Evolutionary conservation across 2,113 vertebrate species (phyloP).

Genomic region (Nyctereutes procyonoides): DNA sequence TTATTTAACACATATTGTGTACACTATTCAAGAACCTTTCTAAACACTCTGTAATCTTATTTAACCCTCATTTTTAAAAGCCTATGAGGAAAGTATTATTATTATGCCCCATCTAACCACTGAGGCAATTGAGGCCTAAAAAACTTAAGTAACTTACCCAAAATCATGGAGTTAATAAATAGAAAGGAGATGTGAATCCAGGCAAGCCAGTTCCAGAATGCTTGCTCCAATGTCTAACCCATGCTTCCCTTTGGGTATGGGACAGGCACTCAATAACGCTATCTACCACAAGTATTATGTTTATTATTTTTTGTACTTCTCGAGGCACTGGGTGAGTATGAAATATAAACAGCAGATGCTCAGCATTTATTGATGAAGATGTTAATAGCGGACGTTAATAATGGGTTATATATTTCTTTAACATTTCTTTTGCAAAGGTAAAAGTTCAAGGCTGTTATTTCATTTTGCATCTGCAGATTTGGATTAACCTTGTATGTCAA

Average conservation of each 20-base stretch:
- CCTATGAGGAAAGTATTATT: neutral
- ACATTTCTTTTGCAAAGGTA: conserved; percentile 23
- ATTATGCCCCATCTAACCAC: neutral
- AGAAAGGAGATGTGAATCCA: neutral
- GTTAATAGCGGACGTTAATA: neutral
- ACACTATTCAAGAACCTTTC: neutral
- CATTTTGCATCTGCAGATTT: neutral
- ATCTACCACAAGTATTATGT: neutral
- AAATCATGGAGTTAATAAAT: neutral
- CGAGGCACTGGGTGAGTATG: neutral
- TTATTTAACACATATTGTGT: neutral
- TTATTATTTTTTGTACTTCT: neutral
- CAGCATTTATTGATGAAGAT: neutral
- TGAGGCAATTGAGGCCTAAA: neutral
- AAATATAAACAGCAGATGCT: neutral
- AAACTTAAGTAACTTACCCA: neutral
- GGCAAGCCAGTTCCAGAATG: neutral
- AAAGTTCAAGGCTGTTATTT: neutral
- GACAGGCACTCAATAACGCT: neutral
- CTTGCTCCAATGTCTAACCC: neutral
- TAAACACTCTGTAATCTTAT: neutral
- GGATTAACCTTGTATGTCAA: neutral
- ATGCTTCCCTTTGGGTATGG: neutral
- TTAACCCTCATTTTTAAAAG: neutral
- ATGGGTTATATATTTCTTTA: neutral